Evolutionary conservation across 37 sponge, comb jelly and placozoan species (phyloP).

Genomic region (Crambe crambe): DNA sequence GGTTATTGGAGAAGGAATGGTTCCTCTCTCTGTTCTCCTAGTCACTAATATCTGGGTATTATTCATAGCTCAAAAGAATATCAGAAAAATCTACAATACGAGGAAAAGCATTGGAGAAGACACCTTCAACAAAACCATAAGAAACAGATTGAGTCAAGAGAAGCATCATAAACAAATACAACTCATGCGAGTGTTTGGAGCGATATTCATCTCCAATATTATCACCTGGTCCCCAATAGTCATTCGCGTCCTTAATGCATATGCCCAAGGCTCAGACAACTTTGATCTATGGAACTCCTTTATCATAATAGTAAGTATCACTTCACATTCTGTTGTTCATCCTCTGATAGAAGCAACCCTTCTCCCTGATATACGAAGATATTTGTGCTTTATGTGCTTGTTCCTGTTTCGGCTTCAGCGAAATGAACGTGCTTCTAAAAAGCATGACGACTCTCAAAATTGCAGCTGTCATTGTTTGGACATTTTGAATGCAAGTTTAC

Average conservation of each 20-base stretch:
- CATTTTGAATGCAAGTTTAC: not conserved
- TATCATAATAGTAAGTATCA: too few relatives aligned
- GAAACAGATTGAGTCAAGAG: not conserved
- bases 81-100: constrained; percentile 1
- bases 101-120: not conserved
- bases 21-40: constrained; percentile 35
- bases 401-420: too few relatives aligned
- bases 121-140: not conserved
- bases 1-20: constrained; percentile 13
- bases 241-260: too few relatives aligned
- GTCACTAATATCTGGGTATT: constrained; percentile 39
- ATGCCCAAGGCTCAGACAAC: too few relatives aligned
- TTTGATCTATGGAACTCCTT: too few relatives aligned
- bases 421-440: too few relatives aligned
- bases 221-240: constrained; percentile 44
- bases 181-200: constrained; percentile 43
- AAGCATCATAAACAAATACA: constrained; percentile 38
- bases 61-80: not conserved
- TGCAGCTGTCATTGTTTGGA: not conserved
- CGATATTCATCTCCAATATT: constrained; percentile 34
- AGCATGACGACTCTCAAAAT: too few relatives aligned
- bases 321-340: too few relatives aligned
- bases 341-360: too few relatives aligned
- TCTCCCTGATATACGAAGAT: too few relatives aligned
- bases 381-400: too few relatives aligned